Evolutionary conservation across 2,113 vertebrate species (phyloP), one percentile per base, ranked within the genome.

Genomic region (Struthidea cinerea): DNA sequence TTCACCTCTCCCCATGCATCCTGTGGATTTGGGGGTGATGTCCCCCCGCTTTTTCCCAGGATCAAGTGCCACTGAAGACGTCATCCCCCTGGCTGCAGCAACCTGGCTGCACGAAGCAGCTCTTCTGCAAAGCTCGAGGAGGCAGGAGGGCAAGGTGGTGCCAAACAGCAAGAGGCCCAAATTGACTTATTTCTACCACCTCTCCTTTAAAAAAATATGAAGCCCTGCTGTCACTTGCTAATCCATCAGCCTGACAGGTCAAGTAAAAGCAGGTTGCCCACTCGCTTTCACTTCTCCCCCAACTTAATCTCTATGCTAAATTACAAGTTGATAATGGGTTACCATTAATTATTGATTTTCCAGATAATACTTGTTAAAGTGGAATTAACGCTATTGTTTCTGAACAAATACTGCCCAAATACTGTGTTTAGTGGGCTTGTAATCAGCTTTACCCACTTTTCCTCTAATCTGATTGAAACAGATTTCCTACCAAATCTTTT

Each of bases 361-460:
- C 85, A 93, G 97, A 96, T 97, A 97, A 97, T 97, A 97, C 95
- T 95, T 98, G 97, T 98, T 98, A 97, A 97, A 97, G 97, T 95
- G 95, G 97, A 98, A 98, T 97, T 98, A 98, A 98, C 92, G 89
- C 97, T 97, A 98, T 97, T 98, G 97, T 98, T 98, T 97, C 93
- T 97, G 96, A 97, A 97, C 94, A 98, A 98, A 97, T 97, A 96
- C 97, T 95, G 96, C 95, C 97, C 97, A 98, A 98, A 98, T 94
- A 96, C 96, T 97, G 96, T 98, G 97, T 98, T 98, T 98, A 97
- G 98, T 92, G 97, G 91, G 97, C 97, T 97, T 98, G 97, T 98
- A 99, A 99, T 98, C 98, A 99, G 98, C 98, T 99, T 98, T 98
- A 97, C 98, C 98, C 97, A 98, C 97, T 98, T 98, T 97, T 97